These are phyloP conservation scores for Chitala chitala DNA, from an alignment of 2,113 vertebrate genomes.

Conservation along the genomic window DNA sequence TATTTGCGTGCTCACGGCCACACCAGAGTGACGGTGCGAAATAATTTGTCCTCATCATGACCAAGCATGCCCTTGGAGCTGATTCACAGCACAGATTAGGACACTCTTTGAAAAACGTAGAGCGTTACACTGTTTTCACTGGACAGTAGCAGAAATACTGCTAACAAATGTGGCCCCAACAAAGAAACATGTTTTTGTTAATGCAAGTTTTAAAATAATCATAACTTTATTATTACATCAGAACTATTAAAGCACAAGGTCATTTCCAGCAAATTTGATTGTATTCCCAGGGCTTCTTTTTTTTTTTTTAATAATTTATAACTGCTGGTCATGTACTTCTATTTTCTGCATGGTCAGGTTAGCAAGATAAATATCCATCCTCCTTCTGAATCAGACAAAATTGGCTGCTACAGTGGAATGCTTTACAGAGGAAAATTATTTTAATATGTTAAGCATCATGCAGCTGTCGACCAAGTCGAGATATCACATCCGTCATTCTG, in stretches of 20 bases:
- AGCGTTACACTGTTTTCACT: too few relatives aligned
- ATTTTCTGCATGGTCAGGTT: neutral
- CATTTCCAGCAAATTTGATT: neutral
- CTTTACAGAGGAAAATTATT: conserved; percentile 11
- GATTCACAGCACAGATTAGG: neutral
- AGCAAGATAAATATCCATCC: neutral
- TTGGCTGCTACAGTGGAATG: neutral
- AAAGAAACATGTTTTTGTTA: too few relatives aligned
- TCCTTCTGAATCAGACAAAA: neutral
- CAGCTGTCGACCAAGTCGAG: conserved; percentile 15
- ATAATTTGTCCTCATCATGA: neutral
- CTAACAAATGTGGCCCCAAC: too few relatives aligned
- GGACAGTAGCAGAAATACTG: too few relatives aligned
- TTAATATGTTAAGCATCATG: conserved; percentile 23
- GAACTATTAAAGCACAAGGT: neutral
- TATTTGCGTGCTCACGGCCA: neutral
- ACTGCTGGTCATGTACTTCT: neutral
- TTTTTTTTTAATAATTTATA: conserved; percentile 8
- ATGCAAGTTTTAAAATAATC: too few relatives aligned
- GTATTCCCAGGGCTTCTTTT: neutral
- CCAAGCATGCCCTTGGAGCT: neutral
- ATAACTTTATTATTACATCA: too few relatives aligned
- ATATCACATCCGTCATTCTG: conserved; percentile 15
- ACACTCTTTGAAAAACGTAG: too few relatives aligned
- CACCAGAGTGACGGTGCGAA: neutral